Evolutionary conservation across 2,113 vertebrate genomes (phyloP).

Genomic region (Anoplopoma fimbria): DNA sequence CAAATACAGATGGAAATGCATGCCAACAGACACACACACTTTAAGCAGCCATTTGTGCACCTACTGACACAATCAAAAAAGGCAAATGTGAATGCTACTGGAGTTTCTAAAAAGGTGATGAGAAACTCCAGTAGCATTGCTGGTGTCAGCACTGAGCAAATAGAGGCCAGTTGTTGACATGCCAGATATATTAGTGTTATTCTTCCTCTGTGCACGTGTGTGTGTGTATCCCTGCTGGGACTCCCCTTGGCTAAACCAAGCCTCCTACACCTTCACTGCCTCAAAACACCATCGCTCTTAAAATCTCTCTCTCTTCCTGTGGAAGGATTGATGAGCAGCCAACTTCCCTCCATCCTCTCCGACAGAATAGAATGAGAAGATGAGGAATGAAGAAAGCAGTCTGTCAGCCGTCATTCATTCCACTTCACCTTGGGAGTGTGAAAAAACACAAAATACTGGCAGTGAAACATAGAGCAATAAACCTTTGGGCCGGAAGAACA

Average conservation of each 20-base stretch:
- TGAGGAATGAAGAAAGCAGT: slow-evolving; percentile 59
- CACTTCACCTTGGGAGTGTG: slow-evolving; percentile 69
- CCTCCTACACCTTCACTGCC: slow-evolving; percentile 77
- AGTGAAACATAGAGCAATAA: slow-evolving; percentile 66
- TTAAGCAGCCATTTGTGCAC: slow-evolving; percentile 12
- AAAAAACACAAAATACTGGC: slow-evolving; percentile 44
- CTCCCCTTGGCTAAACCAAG: slow-evolving; percentile 79
- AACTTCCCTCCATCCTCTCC: slow-evolving; percentile 64
- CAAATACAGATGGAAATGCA: slow-evolving; percentile 26
- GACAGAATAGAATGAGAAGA: slow-evolving; percentile 46
- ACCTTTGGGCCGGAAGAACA: slow-evolving; percentile 39
- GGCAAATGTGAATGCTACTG: too few relatives aligned
- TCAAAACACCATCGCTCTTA: slow-evolving; percentile 46
- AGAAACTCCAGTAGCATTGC: slow-evolving; percentile 74
- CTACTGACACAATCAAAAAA: slow-evolving; percentile 23
- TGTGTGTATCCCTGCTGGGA: slow-evolving; percentile 81
- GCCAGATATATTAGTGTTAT: slow-evolving; percentile 86
- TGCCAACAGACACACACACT: slow-evolving; percentile 15
- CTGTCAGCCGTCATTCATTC: slow-evolving; percentile 62
- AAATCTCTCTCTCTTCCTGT: slow-evolving; percentile 14
- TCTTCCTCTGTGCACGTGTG: slow-evolving; percentile 73
- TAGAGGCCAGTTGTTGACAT: slow-evolving; percentile 84
- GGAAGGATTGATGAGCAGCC: slow-evolving; percentile 73
- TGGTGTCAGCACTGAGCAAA: slow-evolving; percentile 81
- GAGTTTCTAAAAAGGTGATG: too few relatives aligned